These are phyloP conservation scores for Pogonomyrmex californicus DNA, from an alignment of 1,140 invertebrate species.

Conservation along the genomic window DNA sequence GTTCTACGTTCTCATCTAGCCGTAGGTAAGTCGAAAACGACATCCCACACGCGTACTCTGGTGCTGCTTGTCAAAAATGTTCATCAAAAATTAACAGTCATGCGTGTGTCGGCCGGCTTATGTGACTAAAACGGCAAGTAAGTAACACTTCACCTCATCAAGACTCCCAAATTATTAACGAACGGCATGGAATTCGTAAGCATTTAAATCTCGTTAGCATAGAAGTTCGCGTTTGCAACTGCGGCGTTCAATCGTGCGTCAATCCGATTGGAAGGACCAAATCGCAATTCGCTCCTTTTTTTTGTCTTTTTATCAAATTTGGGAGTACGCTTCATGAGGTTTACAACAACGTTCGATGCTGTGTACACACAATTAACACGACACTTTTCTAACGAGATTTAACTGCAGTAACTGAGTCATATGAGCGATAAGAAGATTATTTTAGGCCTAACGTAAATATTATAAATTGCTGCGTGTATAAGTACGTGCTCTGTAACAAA, in stretches of 20 bases:
- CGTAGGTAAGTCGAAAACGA: neutral
- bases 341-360: constrained; percentile 76
- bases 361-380: constrained; percentile 56
- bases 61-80: neutral
- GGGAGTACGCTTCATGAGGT: constrained; percentile 86
- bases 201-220: constrained; percentile 87
- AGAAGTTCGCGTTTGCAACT: neutral
- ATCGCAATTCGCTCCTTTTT: constrained; percentile 26
- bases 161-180: constrained; percentile 87
- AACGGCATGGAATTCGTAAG: constrained; percentile 80
- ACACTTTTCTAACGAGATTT: constrained; percentile 86
- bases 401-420: constrained; percentile 80
- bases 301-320: constrained; percentile 78
- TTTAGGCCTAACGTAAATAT: constrained; percentile 60
- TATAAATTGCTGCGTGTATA: constrained; percentile 13
- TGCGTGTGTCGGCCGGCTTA: neutral
- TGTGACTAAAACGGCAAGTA: constrained; percentile 7
- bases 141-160: constrained; percentile 82
- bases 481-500: constrained; percentile 46
- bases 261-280: constrained; percentile 8
- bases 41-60: neutral
- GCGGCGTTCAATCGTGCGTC: neutral
- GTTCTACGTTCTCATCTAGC: too few relatives aligned
- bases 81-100: constrained; percentile 17
- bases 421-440: neutral